These are phyloP conservation scores for Petaurus breviceps DNA, from an alignment of 2,113 vertebrate genomes.

Conservation along the genomic window DNA sequence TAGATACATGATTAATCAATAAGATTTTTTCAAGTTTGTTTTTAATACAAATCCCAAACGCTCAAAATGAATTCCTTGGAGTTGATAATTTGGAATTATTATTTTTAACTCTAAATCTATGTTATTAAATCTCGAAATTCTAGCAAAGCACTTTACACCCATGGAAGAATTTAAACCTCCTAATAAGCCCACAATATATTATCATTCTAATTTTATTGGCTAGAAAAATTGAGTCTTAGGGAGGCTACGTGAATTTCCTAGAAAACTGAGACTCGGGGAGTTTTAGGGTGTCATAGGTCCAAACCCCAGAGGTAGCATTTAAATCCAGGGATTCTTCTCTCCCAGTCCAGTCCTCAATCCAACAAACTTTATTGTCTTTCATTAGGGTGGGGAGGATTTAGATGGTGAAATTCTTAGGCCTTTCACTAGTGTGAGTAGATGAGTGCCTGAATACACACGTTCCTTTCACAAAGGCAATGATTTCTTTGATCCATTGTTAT, in stretches of 20 bases:
- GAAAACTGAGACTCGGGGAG: not conserved
- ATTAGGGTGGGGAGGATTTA: not conserved
- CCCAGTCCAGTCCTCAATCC: not conserved
- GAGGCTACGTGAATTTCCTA: not conserved
- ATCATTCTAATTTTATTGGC: not conserved
- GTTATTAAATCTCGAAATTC: not conserved
- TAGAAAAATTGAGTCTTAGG: not conserved
- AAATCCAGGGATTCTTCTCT: not conserved
- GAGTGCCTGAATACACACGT: slow-evolving; percentile 36
- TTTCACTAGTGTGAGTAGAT: slow-evolving; percentile 39
- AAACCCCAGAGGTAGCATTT: not conserved
- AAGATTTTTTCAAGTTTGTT: not conserved
- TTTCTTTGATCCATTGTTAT: slow-evolving; percentile 62
- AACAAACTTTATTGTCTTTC: not conserved
- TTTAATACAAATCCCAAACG: not conserved
- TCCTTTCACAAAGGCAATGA: slow-evolving; percentile 41
- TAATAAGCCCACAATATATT: not conserved
- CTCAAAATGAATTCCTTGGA: not conserved
- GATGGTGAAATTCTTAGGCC: slow-evolving; percentile 41
- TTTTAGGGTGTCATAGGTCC: not conserved
- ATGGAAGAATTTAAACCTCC: not conserved
- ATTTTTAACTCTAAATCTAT: not conserved
- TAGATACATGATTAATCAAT: not conserved
- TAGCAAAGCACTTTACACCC: not conserved
- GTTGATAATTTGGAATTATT: not conserved